Base-by-base conservation (phyloP, 1,140 invertebrate species). In the Atopsyche davidsoni region DNA sequence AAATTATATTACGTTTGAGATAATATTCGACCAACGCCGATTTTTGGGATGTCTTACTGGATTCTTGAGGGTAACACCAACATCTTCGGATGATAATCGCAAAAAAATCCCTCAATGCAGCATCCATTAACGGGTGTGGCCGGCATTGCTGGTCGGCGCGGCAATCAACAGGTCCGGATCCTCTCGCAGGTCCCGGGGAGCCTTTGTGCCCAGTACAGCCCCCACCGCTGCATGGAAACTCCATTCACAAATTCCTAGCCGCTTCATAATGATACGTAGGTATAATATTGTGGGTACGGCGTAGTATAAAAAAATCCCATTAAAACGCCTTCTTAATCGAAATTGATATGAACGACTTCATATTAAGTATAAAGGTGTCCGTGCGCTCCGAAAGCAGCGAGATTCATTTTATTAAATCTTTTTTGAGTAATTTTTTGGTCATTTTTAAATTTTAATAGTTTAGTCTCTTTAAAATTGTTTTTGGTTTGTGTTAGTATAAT, bases 341-440 rank as follows among this genome's bases (percentile, higher is more conserved):
- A 58, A 58, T 58, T 58, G 55, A 58, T 58, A 58, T 51, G 55
- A 58, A 58, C 55, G 55, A 58, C 55, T 58, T 58, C 51, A 58
- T 58, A 58, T 58, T 58, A 51, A 53, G 36, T 47, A 58, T 40
- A 53, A 53, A 47, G 36, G 35, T 18, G 14, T n/a, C 43, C 19
- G 54, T 43, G 16, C 11, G 11, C 13, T 22, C 13, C 4, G 31
- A 18, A 3, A 25, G n/a, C 14, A 4, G 9, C 39, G 10, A 42
- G 51, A 53, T 35, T 23, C 24, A 47, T 42, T 53, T 47, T 52
- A 24, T 50, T 28, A 40, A n/a, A n/a, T n/a, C n/a, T n/a, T n/a
- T n/a, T n/a, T n/a, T n/a, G n/a, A n/a, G n/a, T 28, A 28, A 28
- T 28, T 9, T 13, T 7, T 28, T 9, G 25, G 25, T 28, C 7